A percentile compares a stretch with the other conserved stretches of the same genome.
Evolutionary conservation across 2,797 vertebrate genomes (phyloP).

Genomic region (Leuciscus waleckii): DNA sequence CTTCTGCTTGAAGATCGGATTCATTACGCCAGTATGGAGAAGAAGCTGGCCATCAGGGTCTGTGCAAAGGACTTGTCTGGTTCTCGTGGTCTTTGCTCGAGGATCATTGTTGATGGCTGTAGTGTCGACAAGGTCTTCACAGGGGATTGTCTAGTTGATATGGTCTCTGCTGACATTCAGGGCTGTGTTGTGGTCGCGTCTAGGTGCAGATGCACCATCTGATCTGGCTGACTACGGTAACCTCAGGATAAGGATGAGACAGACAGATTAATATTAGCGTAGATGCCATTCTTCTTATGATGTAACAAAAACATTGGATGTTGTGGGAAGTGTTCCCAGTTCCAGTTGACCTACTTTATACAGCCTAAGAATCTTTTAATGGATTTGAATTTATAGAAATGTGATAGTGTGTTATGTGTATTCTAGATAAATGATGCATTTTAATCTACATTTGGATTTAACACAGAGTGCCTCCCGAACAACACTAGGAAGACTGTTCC

Average conservation of each 20-base stretch:
- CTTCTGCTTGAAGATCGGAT: neutral
- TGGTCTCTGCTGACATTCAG: neutral
- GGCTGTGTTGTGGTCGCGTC: neutral
- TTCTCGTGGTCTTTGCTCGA: neutral
- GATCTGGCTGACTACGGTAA: neutral
- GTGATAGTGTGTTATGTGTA: neutral
- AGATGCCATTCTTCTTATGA: neutral
- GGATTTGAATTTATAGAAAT: neutral
- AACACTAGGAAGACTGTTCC: neutral
- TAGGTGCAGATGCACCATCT: neutral
- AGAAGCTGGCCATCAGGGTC: neutral
- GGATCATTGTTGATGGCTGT: neutral
- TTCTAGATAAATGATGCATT: neutral
- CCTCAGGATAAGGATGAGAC: neutral
- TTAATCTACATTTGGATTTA: neutral
- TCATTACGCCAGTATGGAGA: neutral
- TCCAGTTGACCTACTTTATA: neutral
- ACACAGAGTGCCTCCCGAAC: neutral
- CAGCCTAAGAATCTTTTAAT: neutral
- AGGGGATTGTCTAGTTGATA: neutral
- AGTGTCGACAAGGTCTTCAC: neutral
- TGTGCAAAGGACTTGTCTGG: neutral
- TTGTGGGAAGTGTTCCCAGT: neutral
- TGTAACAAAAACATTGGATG: neutral
- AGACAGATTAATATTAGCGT: neutral